Evolutionary conservation across 1,140 invertebrate genomes (phyloP).

Genomic region (Camponotus pennsylvanicus): DNA sequence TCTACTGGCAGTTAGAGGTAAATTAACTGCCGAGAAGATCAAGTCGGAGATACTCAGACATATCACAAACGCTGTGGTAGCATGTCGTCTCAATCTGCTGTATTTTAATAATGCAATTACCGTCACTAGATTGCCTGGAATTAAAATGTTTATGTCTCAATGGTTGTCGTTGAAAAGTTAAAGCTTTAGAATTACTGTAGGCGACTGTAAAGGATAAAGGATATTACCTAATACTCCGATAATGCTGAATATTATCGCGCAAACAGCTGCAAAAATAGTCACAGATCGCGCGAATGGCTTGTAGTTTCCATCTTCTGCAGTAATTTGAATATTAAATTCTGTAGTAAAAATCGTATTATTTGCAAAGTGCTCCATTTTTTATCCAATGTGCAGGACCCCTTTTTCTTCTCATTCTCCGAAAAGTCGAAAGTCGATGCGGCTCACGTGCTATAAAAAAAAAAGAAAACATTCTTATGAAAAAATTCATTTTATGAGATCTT

Average conservation of each 20-base stretch:
- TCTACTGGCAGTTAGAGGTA: slow-evolving; percentile 93
- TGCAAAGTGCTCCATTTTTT: slow-evolving; percentile 61
- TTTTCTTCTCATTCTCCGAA: slow-evolving; percentile 17
- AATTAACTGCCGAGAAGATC: slow-evolving; percentile 93
- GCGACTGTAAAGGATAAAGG: not conserved
- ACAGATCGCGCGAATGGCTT: slow-evolving; percentile 88
- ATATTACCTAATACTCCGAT: slow-evolving; percentile 91
- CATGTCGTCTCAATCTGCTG: slow-evolving; percentile 92
- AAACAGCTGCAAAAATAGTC: slow-evolving; percentile 91
- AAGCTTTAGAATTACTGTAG: not conserved
- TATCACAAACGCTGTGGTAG: slow-evolving; percentile 95
- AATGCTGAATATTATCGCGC: slow-evolving; percentile 92
- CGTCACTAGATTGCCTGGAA: slow-evolving; percentile 93
- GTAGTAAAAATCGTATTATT: slow-evolving; percentile 66
- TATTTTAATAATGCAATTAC: slow-evolving; percentile 92
- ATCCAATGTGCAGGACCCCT: slow-evolving; percentile 1
- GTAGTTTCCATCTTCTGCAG: slow-evolving; percentile 58
- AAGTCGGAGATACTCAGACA: slow-evolving; percentile 95
- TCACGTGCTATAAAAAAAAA: not conserved
- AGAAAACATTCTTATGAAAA: not conserved
- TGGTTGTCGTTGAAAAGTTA: not conserved
- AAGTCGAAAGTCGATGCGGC: not conserved
- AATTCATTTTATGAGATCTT: not conserved
- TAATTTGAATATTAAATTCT: slow-evolving; percentile 8
- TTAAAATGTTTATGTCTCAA: not conserved